A percentile compares a stretch with the other conserved stretches of the same genome.
phyloP scores from a whole-genome alignment of 2,888 invertebrate genomes.

The Stenodema calcarata region DNA sequence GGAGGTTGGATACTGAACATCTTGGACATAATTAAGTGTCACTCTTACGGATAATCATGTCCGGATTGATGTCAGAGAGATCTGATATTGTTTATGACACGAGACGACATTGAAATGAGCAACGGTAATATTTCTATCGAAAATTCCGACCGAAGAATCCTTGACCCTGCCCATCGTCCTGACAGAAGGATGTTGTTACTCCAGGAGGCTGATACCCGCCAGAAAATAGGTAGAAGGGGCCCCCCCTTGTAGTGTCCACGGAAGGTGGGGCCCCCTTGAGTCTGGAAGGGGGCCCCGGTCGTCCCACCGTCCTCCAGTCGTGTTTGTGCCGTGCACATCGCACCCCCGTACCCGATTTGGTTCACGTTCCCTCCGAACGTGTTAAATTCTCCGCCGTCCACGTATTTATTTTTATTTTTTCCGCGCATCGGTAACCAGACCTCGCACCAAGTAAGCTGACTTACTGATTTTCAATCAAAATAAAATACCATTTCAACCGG shows the following conservation, averaged over 20 bases:
- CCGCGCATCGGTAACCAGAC: not conserved
- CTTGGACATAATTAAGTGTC: too few species aligned
- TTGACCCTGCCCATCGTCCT: not conserved
- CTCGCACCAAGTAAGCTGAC: not conserved
- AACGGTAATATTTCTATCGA: too few species aligned
- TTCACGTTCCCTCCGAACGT: not conserved
- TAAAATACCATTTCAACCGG: not conserved
- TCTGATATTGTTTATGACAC: too few species aligned
- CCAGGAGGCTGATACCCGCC: not conserved
- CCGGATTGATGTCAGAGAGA: too few species aligned
- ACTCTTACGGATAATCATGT: too few species aligned
- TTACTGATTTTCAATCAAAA: not conserved
- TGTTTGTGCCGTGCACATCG: constrained; percentile 19
- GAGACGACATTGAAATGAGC: too few species aligned
- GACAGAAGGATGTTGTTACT: not conserved
- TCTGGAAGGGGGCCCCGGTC: not conserved
- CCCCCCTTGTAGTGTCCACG: not conserved
- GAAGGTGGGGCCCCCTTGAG: not conserved
- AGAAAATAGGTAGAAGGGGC: not conserved
- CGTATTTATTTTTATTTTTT: not conserved
- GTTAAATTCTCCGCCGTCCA: not conserved
- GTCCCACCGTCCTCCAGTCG: constrained; percentile 21
- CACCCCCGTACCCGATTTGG: not conserved
- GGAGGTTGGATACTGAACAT: too few species aligned
- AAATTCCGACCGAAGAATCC: not conserved